phyloP scores from a whole-genome alignment of 2,888 invertebrate species.

The Synanthedon myopaeformis region DNA sequence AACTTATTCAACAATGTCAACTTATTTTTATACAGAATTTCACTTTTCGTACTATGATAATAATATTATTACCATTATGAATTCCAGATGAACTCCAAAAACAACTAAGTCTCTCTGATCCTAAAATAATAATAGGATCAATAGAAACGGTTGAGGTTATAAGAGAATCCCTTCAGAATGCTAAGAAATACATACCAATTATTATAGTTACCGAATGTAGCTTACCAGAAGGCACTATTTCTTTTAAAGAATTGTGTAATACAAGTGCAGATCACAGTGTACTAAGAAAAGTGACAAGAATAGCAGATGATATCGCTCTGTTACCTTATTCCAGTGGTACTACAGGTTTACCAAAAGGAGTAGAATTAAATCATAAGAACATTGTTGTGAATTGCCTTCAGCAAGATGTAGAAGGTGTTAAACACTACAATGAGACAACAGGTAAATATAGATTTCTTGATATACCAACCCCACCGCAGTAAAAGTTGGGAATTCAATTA shows the following conservation, averaged over 20 bases:
- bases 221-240: conserved; percentile 65
- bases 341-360: conserved; percentile 84
- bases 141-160: conserved; percentile 57
- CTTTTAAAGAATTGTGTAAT: conserved; percentile 69
- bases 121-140: conserved; percentile 73
- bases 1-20: too few relatives aligned
- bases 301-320: conserved; percentile 69
- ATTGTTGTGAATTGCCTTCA: conserved; percentile 55
- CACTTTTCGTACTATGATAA: too few relatives aligned
- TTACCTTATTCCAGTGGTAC: conserved; percentile 89
- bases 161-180: conserved; percentile 48
- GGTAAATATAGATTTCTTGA: conserved; percentile 21
- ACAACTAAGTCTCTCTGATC: conserved; percentile 71
- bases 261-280: conserved; percentile 59
- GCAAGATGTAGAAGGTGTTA: conserved; percentile 24
- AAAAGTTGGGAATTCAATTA: too few relatives aligned
- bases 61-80: not conserved
- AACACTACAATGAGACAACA: conserved; percentile 34
- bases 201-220: conserved; percentile 30
- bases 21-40: too few relatives aligned
- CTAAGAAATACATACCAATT: conserved; percentile 59
- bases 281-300: conserved; percentile 40
- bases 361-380: conserved; percentile 72
- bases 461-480: too few relatives aligned
- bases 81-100: conserved; percentile 76